Evolutionary conservation across 2,888 invertebrate genomes (phyloP), one percentile per base, ranked within the genome.

Genomic region (Lamproptera curius): DNA sequence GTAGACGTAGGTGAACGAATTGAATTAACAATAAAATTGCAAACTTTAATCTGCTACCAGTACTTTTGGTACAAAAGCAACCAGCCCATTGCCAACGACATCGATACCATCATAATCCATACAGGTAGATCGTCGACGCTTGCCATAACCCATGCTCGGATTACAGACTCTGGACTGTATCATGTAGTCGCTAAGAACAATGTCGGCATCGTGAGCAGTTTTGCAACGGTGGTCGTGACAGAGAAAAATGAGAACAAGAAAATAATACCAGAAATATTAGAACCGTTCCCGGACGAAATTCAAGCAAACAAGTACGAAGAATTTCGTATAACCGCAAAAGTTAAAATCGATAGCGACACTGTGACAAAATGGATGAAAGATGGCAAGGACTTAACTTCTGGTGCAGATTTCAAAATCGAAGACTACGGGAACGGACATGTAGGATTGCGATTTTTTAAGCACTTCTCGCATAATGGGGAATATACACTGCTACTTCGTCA

Each of bases 41-140:
- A 46, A 33, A 41, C 15, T 9, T 44, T 51, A 6, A 39, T 40
- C 2, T 15, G 42, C 1, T 26, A 42, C 35, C 50, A 53, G 9
- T 60, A 47, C 36, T 1, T 49, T n/a, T 70, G 68, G 69, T 67
- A 50, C 31, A 68, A 59, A 57, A 60, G 61, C 35, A 61, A 63
- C 52, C 14, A 47, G 16, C 16, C 31, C 2, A 14, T 68, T 26
- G 5, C 33, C 15, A 37, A 42, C 44, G 51, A 62, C 33, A 42
- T 47, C 10, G 56, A 61, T 40, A 60, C 34, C 1, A 57, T 56
- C 16, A 47, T 61, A 1, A 15, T 52, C 4, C 54, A 50, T 10
- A 54, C 49, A 13, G 46, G 41, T 9, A 49, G 23, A n/a, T 48
- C 28, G 2, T 49, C 58, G 9, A 46, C 58, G 8, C 53, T 63